These are phyloP conservation scores for Gasterosteus nipponicus DNA, from an alignment of 2,113 vertebrate genomes.

Conservation along the genomic window DNA sequence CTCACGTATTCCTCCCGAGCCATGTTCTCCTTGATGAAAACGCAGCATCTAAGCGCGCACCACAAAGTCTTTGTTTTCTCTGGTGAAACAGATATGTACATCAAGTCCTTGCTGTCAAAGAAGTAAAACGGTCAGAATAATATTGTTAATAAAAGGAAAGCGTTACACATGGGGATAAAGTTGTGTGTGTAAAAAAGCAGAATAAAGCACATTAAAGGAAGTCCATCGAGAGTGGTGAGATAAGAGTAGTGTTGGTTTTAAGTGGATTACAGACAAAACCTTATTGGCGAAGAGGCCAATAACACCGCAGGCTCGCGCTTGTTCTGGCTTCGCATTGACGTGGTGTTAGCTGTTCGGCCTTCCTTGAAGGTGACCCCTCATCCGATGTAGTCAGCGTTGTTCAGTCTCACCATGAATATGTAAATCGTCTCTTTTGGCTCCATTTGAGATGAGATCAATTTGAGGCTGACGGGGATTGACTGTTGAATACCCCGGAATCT, in stretches of 20 bases:
- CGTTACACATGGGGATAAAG: constrained; percentile 28
- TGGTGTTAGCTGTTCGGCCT: background rate
- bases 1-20: constrained; percentile 1
- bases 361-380: constrained; percentile 66
- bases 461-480: constrained; percentile 55
- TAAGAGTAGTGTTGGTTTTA: constrained; percentile 2
- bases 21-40: constrained; percentile 44
- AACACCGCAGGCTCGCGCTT: background rate
- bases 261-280: constrained; percentile 14
- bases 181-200: background rate
- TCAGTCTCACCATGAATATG: constrained; percentile 68
- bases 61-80: constrained; percentile 34
- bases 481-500: constrained; percentile 72
- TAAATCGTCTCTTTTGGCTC: constrained; percentile 65
- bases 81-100: constrained; percentile 30
- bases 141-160: constrained; percentile 28
- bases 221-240: background rate
- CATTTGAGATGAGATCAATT: constrained; percentile 67
- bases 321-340: background rate
- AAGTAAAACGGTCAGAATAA: constrained; percentile 33
- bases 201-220: constrained; percentile 3
- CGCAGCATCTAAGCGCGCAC: constrained; percentile 24
- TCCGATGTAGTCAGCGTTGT: constrained; percentile 65
- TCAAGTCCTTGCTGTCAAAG: constrained; percentile 18
- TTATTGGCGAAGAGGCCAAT: background rate